Base-by-base conservation (phyloP, 2,888 invertebrate genomes). In the Standfussiana lucernea region DNA sequence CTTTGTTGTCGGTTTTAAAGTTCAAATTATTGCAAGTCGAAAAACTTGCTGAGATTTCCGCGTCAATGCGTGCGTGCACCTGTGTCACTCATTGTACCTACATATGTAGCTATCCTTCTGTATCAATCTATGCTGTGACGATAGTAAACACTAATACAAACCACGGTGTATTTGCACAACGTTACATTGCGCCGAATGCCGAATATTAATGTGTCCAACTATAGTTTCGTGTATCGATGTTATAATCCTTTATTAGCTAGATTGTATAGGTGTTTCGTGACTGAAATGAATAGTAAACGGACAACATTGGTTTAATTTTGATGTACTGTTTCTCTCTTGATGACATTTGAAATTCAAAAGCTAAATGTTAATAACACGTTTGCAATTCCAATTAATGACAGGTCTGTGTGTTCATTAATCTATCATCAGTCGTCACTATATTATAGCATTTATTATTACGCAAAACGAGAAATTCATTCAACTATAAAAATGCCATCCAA, bases 71-170 rank as follows among this genome's bases (percentile, higher is more conserved):
- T n/a, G 32, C 2, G 0, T 35, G 2, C 15, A 21, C 1, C 21
- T 47, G 6, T 10, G 21, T 24, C 0, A 7, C 21, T 50, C 4
- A n/a, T 59, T 62, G 11, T 4, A n/a, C n/a, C n/a, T n/a, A n/a
- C n/a, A n/a, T n/a, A 40, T 72, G 13, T 1, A 47, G 24, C 5
- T 0, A n/a, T 8, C 2, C 64, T 74, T 78, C 74, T 78, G 45
- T 40, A 28, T 10, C 6, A 40, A 53, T n/a, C 1, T 64, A 40
- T 8, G 15, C 24, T 24, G 64, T 56, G 74, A 13, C 65, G 11
- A 74, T 74, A 76, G 90, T 80, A 91, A 91, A 93, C 91, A 92
- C 86, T 92, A 92, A 92, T 93, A 93, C 93, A 93, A 92, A 89
- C 90, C 76, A 83, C 82, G 80, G 87, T 88, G 87, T 92, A 91